Percentiles rank a stretch among this genome's conserved stretches.
phyloP scores from a whole-genome alignment of 2,113 vertebrate species.

The Brachypodius melanocephalos region DNA sequence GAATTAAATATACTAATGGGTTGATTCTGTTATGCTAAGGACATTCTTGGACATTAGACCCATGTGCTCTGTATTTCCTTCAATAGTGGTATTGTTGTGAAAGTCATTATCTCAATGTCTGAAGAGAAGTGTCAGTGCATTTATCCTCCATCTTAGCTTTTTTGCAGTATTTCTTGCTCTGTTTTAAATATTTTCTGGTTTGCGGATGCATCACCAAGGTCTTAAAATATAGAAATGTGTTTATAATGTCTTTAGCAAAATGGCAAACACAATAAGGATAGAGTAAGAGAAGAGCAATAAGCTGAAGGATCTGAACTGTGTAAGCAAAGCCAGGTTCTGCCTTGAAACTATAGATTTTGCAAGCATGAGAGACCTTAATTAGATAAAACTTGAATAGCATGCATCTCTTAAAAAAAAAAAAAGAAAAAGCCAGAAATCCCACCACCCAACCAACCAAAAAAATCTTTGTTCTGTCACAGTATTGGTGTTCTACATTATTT shows the following conservation, averaged over 20 bases:
- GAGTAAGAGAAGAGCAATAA: not conserved
- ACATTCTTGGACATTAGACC: not conserved
- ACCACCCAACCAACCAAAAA: not conserved
- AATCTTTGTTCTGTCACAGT: not conserved
- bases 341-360: not conserved
- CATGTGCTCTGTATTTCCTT: not conserved
- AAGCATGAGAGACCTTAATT: not conserved
- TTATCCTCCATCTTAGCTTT: not conserved
- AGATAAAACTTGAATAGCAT: not conserved
- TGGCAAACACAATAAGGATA: not conserved
- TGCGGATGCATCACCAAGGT: not conserved
- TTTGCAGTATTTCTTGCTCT: not conserved
- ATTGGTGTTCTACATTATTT: not conserved
- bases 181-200: not conserved
- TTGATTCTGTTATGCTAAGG: not conserved
- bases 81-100: not conserved
- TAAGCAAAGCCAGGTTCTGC: not conserved
- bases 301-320: not conserved
- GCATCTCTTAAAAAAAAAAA: not conserved
- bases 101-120: not conserved
- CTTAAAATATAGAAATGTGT: not conserved
- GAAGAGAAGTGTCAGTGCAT: not conserved
- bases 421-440: not conserved
- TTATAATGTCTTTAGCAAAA: not conserved
- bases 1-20: not conserved